Base-by-base conservation (phyloP, 1,140 invertebrate species). In the Aphelinus certus region DNA sequence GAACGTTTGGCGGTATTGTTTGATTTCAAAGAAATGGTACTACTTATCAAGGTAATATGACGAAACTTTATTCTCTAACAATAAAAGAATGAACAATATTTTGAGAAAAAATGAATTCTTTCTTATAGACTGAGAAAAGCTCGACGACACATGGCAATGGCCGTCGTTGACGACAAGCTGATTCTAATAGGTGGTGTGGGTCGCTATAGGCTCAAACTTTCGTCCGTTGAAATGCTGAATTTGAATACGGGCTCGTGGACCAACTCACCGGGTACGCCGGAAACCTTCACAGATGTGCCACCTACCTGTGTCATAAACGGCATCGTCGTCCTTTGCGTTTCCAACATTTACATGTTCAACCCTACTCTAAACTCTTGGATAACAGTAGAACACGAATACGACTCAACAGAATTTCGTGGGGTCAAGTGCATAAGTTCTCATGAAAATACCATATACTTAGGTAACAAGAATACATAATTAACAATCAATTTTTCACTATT, bases 1-100 rank as follows among this genome's bases (percentile, higher is more conserved):
- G 67, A 75, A 77, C 48, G 56, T 81, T 45, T 80, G 80, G 79
- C 79, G 80, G 6, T 81, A 79, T 43, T 80, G 80, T 76, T 58
- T 78, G 10, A 75, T 81, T 7, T 79, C 80, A 0, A 75, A 78
- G 42, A 79, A 78, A 7, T 81, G 79, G 79, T 81, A 79, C 67
- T 77, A 75, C 3, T 61, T 78, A 1, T 69, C 80, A 58, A 68
- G 76, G 77, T 80, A 78, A 58, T 6, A 7, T 9, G 3, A 10
- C 56, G 7, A 58, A 58, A 58, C 26, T 10, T 7, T 5, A 26
- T 26, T 26, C 26, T 26, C 26, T 26, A 26, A 26, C 26, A 26
- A 26, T 26, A 26, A 26, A 53, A 4, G 9, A 53, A 9, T 53
- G 9, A 4, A 9, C 51, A 53, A 4, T 4, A 53, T 53, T 53